Percentiles rank a stretch among this genome's conserved stretches.
These are phyloP conservation scores for Caenorhabditis virilis DNA, from an alignment of 2,888 invertebrate genomes.

Conservation along the genomic window DNA sequence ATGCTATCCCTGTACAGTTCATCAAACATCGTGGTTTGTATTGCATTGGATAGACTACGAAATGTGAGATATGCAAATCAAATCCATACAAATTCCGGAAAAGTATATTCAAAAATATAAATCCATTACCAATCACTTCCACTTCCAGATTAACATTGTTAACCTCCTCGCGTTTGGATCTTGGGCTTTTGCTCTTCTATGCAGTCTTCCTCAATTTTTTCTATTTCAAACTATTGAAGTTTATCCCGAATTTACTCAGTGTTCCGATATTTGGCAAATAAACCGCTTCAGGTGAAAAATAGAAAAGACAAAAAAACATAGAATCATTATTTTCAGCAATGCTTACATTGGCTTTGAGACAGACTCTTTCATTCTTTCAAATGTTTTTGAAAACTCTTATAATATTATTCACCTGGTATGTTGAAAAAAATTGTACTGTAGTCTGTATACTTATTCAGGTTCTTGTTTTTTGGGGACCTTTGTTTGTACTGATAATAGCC, in stretches of 20 bases:
- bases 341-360: slow-evolving; percentile 3
- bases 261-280: slow-evolving; percentile 63
- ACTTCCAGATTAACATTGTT: slow-evolving; percentile 43
- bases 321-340: slow-evolving; percentile 1
- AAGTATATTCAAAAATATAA: slow-evolving; percentile 2
- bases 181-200: slow-evolving; percentile 57
- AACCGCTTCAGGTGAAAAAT: slow-evolving; percentile 5
- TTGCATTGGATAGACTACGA: slow-evolving; percentile 63
- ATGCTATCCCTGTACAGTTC: slow-evolving; percentile 65
- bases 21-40: slow-evolving; percentile 66
- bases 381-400: slow-evolving; percentile 53
- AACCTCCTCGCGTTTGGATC: slow-evolving; percentile 35
- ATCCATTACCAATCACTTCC: neutral
- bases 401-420: slow-evolving; percentile 60
- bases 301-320: neutral
- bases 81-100: slow-evolving; percentile 30
- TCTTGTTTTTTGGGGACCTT: slow-evolving; percentile 67
- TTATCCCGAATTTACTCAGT: slow-evolving; percentile 47
- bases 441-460: no score
- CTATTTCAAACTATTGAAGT: slow-evolving; percentile 56
- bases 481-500: slow-evolving; percentile 53
- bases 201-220: slow-evolving; percentile 59
- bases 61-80: slow-evolving; percentile 62
- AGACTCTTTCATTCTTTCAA: slow-evolving; percentile 38
- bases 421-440: no score